These are phyloP conservation scores for Novumbra hubbsi DNA, from an alignment of 2,797 vertebrate species.

Conservation along the genomic window DNA sequence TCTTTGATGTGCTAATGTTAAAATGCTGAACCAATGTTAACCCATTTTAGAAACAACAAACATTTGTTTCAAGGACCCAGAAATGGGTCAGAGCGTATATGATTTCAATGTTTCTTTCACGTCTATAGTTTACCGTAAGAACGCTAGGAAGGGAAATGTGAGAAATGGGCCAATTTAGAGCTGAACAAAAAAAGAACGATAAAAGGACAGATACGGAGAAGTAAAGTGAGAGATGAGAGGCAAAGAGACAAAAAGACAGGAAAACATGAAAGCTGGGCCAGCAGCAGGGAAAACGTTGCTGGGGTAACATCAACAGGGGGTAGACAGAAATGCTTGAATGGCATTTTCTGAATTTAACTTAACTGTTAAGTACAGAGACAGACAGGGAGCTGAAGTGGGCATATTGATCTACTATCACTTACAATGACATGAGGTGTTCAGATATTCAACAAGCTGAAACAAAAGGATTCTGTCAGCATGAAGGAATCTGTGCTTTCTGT, in stretches of 20 bases:
- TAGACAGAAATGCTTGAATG: conserved; percentile 65
- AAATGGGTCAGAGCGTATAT: conserved; percentile 25
- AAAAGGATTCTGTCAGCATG: conserved; percentile 53
- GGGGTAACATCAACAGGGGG: conserved; percentile 56
- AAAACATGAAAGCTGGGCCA: conserved; percentile 29
- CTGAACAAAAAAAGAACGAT: conserved; percentile 58
- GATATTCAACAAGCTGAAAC: conserved; percentile 65
- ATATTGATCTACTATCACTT: conserved; percentile 69
- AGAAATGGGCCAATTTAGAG: conserved; percentile 73
- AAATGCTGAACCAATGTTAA: conserved; percentile 29
- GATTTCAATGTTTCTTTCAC: conserved; percentile 50
- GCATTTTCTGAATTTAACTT: conserved; percentile 64
- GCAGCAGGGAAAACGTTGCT: conserved; percentile 55
- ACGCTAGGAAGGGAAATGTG: conserved; percentile 64
- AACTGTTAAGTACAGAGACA: conserved; percentile 49
- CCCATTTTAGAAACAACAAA: conserved; percentile 30
- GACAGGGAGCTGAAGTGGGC: conserved; percentile 41
- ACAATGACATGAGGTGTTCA: conserved; percentile 58
- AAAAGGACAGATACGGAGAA: conserved; percentile 44
- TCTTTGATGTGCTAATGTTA: conserved; percentile 30
- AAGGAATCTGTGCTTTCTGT: conserved; percentile 27
- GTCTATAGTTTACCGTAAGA: conserved; percentile 48
- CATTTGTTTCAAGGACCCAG: conserved; percentile 40
- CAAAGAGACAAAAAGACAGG: conserved; percentile 44
- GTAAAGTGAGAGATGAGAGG: conserved; percentile 43